Evolutionary conservation across 2,113 vertebrate genomes (phyloP).

Genomic region (Tringa solitaria): DNA sequence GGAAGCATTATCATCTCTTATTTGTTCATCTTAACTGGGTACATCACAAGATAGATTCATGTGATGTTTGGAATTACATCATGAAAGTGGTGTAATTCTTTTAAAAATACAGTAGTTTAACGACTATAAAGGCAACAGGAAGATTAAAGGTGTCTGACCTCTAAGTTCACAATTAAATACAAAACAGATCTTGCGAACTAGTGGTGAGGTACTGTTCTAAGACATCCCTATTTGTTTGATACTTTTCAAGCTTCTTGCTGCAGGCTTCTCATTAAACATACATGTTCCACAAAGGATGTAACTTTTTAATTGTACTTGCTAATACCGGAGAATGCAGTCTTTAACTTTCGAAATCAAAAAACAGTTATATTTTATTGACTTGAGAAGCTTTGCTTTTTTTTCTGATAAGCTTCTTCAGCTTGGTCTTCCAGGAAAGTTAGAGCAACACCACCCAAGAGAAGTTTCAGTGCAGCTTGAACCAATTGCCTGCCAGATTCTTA

Average conservation of each 20-base stretch:
- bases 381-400: not conserved
- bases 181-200: not conserved
- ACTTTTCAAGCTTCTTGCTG: not conserved
- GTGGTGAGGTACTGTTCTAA: not conserved
- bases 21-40: not conserved
- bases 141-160: not conserved
- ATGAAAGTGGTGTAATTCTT: not conserved
- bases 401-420: not conserved
- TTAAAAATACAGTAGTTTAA: not conserved
- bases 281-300: not conserved
- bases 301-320: not conserved
- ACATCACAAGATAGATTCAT: not conserved
- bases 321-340: not conserved
- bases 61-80: not conserved
- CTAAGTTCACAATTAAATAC: not conserved
- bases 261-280: not conserved
- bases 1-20: not conserved
- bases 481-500: not conserved
- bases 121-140: not conserved
- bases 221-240: not conserved
- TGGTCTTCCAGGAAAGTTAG: not conserved
- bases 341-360: not conserved
- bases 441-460: not conserved
- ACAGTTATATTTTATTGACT: accelerated
- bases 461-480: not conserved